These are phyloP conservation scores for Nansenia antarctica DNA, from an alignment of 2,113 vertebrate genomes.

Conservation along the genomic window DNA sequence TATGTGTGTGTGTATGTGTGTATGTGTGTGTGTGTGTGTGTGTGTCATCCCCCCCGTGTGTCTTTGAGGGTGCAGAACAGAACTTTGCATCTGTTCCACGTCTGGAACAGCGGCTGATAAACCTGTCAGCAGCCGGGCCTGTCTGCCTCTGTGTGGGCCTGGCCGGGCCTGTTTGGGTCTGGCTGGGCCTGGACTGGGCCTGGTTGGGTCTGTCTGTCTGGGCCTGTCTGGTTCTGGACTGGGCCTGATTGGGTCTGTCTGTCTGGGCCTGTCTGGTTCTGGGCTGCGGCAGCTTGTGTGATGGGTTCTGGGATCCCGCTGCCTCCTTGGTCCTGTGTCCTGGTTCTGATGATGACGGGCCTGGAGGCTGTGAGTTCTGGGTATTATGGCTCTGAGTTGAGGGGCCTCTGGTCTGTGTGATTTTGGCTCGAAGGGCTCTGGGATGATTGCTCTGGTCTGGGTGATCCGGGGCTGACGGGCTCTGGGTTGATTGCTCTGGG, in stretches of 20 bases:
- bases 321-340: neutral
- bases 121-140: neutral
- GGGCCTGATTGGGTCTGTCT: too few relatives aligned
- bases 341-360: neutral
- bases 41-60: too few relatives aligned
- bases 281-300: neutral
- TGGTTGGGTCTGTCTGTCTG: too few relatives aligned
- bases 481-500: constrained; percentile 48
- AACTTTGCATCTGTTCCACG: too few relatives aligned
- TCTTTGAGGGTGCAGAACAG: neutral
- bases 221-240: neutral
- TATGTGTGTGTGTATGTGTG: too few relatives aligned
- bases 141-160: neutral
- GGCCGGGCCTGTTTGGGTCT: neutral
- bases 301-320: too few relatives aligned
- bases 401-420: constrained; percentile 14
- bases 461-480: neutral
- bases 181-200: neutral
- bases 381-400: constrained; percentile 28
- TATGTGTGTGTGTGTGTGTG: too few relatives aligned
- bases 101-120: too few relatives aligned
- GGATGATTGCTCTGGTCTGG: constrained; percentile 30
- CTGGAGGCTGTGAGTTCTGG: neutral
- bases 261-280: neutral
- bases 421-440: constrained; percentile 3